Evolutionary conservation across 2,113 vertebrate species (phyloP).

Genomic region (Paraplagusia blochii): DNA sequence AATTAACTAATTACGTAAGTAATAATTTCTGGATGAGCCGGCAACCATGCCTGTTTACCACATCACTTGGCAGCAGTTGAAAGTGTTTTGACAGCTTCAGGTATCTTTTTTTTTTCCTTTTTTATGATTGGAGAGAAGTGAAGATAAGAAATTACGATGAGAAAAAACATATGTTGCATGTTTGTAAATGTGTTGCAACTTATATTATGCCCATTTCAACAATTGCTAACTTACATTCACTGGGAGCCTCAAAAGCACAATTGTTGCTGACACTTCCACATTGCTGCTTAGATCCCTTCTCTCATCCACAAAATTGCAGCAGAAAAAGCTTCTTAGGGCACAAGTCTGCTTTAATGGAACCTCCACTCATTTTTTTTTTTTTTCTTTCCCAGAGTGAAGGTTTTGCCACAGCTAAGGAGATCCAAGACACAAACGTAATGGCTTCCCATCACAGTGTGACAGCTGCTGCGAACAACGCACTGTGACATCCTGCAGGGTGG

Average conservation of each 20-base stretch:
- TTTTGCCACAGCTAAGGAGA: constrained; percentile 55
- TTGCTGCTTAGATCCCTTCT: constrained; percentile 47
- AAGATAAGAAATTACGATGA: constrained; percentile 1
- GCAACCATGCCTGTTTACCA: constrained; percentile 42
- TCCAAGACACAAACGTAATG: constrained; percentile 59
- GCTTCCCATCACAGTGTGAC: constrained; percentile 53
- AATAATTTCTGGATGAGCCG: constrained; percentile 60
- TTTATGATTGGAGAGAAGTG: constrained; percentile 7
- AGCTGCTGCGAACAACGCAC: constrained; percentile 36
- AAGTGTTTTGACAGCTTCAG: constrained; percentile 36
- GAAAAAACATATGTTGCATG: not conserved
- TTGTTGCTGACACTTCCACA: constrained; percentile 63
- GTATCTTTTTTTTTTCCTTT: constrained; percentile 17
- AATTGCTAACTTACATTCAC: not conserved
- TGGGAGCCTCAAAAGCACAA: constrained; percentile 47
- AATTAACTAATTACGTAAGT: constrained; percentile 58
- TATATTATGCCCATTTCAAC: too few species aligned
- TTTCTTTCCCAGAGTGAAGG: constrained; percentile 22
- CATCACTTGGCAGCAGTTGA: constrained; percentile 43
- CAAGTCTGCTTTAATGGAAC: constrained; percentile 62
- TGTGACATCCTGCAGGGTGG: constrained; percentile 58
- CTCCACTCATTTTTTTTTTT: constrained; percentile 8
- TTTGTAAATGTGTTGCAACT: constrained; percentile 8
- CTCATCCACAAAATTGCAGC: constrained; percentile 45
- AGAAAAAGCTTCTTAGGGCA: constrained; percentile 65